Percentiles rank a stretch among this genome's conserved stretches.
phyloP scores from a whole-genome alignment of 2,888 invertebrate species.

The Eupithecia subfuscata region DNA sequence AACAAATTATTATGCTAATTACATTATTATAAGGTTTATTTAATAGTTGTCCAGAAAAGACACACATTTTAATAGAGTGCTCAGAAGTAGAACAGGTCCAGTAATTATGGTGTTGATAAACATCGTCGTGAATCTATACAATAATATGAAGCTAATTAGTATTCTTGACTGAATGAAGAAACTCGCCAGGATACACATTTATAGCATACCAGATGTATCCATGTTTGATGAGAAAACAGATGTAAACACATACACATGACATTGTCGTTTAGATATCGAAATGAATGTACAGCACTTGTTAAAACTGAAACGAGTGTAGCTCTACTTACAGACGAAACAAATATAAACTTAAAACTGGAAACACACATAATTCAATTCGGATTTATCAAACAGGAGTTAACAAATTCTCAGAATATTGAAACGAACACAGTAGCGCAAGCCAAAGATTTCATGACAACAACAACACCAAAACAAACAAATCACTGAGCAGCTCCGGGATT shows the following conservation, averaged over 20 bases:
- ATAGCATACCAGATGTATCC: conserved; percentile 29
- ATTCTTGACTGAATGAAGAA: conserved; percentile 27
- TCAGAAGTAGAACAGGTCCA: background rate
- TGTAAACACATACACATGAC: conserved; percentile 29
- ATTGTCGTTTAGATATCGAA: conserved; percentile 33
- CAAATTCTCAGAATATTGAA: conserved; percentile 59
- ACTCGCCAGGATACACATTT: conserved; percentile 30
- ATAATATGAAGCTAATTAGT: conserved; percentile 22
- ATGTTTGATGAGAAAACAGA: conserved; percentile 32
- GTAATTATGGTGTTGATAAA: conserved; percentile 20
- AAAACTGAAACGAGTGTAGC: conserved; percentile 20
- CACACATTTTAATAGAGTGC: background rate
- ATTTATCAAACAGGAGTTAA: conserved; percentile 45
- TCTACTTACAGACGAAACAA: conserved; percentile 49
- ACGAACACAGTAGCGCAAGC: conserved; percentile 41
- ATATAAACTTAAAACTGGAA: conserved; percentile 63
- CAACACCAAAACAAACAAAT: conserved; percentile 47
- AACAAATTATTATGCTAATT: background rate
- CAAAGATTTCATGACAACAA: conserved; percentile 39
- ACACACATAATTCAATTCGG: conserved; percentile 61
- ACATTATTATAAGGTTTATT: conserved; percentile 11
- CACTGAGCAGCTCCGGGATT: conserved; percentile 41
- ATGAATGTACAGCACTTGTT: conserved; percentile 32
- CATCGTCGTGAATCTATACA: conserved; percentile 8
- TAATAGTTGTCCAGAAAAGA: background rate